Conservation (phyloP, 2,113 vertebrate species). For the Clarias gariepinus region DNA sequence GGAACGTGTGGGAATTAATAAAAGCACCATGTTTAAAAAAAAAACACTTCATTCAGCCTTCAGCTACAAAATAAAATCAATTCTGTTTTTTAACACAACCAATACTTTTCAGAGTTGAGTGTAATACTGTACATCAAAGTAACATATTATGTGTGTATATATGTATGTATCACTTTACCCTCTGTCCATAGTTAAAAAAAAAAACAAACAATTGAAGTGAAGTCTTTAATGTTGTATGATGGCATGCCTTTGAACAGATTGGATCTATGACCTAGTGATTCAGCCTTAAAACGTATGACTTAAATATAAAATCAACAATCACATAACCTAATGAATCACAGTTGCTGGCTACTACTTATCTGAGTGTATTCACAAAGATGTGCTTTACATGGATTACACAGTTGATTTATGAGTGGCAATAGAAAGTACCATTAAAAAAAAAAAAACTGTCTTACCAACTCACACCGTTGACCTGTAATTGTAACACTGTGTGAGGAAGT, state of each 20-base stretch:
- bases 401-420: neutral
- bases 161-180: neutral
- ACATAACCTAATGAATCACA: slow-evolving; percentile 30
- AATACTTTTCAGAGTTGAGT: neutral
- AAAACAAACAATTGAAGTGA: neutral
- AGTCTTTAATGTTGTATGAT: neutral
- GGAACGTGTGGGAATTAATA: neutral
- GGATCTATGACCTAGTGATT: slow-evolving; percentile 1
- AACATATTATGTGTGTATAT: neutral
- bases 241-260: slow-evolving; percentile 5
- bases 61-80: neutral
- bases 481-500: neutral
- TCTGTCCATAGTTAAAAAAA: neutral
- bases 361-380: neutral
- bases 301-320: slow-evolving; percentile 28
- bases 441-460: neutral
- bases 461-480: neutral
- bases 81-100: neutral
- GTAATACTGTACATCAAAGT: neutral
- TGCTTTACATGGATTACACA: neutral
- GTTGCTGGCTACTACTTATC: neutral
- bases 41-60: neutral
- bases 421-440: neutral
- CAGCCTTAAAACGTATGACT: slow-evolving; percentile 6
- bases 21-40: neutral